Percentiles rank a stretch among this genome's conserved stretches.
Conservation (phyloP, 2,113 vertebrate genomes). For the Origma solitaria region DNA sequence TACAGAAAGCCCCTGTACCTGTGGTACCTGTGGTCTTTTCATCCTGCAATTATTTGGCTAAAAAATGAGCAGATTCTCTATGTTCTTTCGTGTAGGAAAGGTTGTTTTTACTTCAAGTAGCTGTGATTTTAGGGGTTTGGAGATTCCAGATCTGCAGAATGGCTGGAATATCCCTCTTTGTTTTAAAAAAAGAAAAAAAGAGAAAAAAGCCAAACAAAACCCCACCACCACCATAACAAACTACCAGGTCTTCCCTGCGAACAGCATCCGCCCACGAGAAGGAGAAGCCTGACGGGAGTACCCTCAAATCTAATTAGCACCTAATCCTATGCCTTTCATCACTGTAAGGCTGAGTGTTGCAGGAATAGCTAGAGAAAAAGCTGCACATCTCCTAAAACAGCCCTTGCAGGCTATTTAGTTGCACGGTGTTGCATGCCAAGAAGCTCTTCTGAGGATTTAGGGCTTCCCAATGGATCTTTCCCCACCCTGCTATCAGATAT, state of each 20-base stretch:
- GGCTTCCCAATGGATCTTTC: background rate
- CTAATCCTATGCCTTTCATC: background rate
- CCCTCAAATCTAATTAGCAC: conserved; percentile 14
- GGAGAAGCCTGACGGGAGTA: background rate
- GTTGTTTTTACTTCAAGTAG: background rate
- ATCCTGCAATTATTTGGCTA: background rate
- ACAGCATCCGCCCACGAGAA: background rate
- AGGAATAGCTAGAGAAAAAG: background rate
- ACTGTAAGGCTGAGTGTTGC: background rate
- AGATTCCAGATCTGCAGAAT: background rate
- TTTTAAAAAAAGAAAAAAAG: background rate
- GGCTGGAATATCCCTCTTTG: background rate
- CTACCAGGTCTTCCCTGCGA: background rate
- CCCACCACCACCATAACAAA: background rate
- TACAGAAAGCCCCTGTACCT: too few species aligned
- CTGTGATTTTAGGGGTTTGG: background rate
- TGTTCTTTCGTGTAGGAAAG: background rate
- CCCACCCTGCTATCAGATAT: background rate
- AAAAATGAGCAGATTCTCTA: background rate
- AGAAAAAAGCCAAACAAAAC: background rate
- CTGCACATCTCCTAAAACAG: background rate
- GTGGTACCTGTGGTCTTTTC: background rate
- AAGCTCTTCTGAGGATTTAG: background rate
- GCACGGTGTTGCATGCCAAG: accelerated
- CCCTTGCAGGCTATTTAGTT: background rate